Evolutionary conservation across 2,888 invertebrate genomes (phyloP), one percentile per base, ranked within the genome.

Genomic region (Spisula solida): DNA sequence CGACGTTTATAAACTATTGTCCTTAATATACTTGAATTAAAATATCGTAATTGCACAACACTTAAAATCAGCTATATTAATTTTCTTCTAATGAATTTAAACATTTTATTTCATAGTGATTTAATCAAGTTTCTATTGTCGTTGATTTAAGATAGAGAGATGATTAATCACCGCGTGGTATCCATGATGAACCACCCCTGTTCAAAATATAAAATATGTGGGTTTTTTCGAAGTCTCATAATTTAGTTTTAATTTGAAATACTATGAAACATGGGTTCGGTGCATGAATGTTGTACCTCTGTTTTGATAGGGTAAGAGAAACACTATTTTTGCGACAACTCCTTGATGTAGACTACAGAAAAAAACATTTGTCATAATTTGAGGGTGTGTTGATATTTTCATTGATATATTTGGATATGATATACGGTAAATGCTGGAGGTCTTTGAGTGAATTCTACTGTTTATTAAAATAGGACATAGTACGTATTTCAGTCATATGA

Each of bases 21-120:
- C 70, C 79, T 82, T 87, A 82, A 87, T 82, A 82, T 75, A 48
- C 78, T 51, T 83, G 51, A 85, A 79, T 85, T 31, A 70, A 75
- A 56, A 79, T 34, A 41, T 29, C 34, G 79, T 85, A 78, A 79
- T 79, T 79, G 79, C 85, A 78, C 79, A 85, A 85, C 56, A 56
- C 34, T 85, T 78, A 85, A 85, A 79, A 85, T 56, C 79, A 34
- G 78, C 55, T n/a, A 79, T 34, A 75, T 79, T 78, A 31, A 75
- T 75, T 41, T 41, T 85, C 79, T 78, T 79, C 55, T 55, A 79
- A 85, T 79, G 79, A 79, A 85, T 85, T 51, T 79, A 55, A 55
- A 79, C 78, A 31, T 56, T 75, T 56, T 78, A 56, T 79, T 79
- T 56, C 25, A 31, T 34, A 85, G 79, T 29, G 6, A 84, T 82